A percentile compares a stretch with the other conserved stretches of the same genome.
These are phyloP conservation scores for Cinara cedri DNA, from an alignment of 2,888 invertebrate species.

Conservation along the genomic window DNA sequence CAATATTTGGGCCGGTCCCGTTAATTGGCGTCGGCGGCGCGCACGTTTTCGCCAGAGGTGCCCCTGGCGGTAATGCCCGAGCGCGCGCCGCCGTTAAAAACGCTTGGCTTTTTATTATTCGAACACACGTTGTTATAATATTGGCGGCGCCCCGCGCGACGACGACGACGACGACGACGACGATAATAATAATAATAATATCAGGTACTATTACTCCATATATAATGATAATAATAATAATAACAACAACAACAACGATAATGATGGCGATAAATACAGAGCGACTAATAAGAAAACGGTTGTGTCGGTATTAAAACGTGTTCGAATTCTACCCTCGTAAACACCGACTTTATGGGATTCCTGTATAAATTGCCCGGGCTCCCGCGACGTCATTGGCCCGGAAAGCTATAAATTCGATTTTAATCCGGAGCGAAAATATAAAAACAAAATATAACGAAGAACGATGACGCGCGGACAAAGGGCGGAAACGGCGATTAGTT, in stretches of 20 bases:
- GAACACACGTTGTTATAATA: not conserved
- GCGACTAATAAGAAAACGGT: constrained; percentile 52
- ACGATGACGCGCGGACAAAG: not conserved
- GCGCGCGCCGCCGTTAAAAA: not conserved
- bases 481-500: not conserved
- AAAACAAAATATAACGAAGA: not conserved
- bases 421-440: constrained; percentile 26
- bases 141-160: not conserved
- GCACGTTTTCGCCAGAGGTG: not conserved
- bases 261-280: constrained; percentile 44
- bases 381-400: constrained; percentile 40
- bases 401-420: constrained; percentile 51
- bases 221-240: constrained; percentile 10
- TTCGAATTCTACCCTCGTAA: constrained; percentile 53
- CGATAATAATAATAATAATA: constrained; percentile 1
- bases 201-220: not conserved
- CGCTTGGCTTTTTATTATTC: constrained; percentile 8
- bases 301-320: constrained; percentile 54
- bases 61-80: too few species aligned
- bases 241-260: constrained; percentile 29
- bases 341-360: constrained; percentile 55
- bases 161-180: not conserved
- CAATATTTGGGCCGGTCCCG: too few species aligned
- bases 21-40: too few species aligned
- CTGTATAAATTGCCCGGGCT: constrained; percentile 40